Percentiles rank a stretch among this genome's conserved stretches.
Evolutionary conservation across 2,888 invertebrate species (phyloP).

Genomic region (Polymixis flavicincta): DNA sequence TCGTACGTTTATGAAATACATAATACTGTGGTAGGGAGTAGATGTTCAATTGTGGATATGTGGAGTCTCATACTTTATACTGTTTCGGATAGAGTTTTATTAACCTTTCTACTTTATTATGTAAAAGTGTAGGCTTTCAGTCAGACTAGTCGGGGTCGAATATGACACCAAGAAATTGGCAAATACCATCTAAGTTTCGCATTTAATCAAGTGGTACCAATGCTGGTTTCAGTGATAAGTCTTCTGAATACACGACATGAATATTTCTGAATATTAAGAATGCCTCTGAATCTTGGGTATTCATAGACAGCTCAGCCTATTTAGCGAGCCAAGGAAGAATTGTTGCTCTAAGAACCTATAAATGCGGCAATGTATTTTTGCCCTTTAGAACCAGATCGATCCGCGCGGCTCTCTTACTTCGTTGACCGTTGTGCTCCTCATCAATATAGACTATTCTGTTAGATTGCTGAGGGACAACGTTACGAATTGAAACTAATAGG

Average conservation of each 20-base stretch:
- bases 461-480: constrained; percentile 3
- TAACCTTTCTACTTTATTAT: not conserved
- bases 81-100: not conserved
- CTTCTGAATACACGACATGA: not conserved
- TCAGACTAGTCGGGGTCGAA: not conserved
- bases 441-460: constrained; percentile 32
- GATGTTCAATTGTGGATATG: not conserved
- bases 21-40: not conserved
- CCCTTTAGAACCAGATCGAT: constrained; percentile 28
- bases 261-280: constrained; percentile 28
- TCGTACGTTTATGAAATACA: constrained; percentile 33
- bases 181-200: not conserved
- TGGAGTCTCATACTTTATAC: constrained; percentile 5
- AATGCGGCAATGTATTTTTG: constrained; percentile 14
- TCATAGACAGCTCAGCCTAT: constrained; percentile 19
- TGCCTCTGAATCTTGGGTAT: not conserved
- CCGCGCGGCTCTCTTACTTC: not conserved
- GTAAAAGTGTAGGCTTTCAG: not conserved
- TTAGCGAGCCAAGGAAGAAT: not conserved
- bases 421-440: constrained; percentile 8
- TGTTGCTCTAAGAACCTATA: constrained; percentile 8
- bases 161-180: not conserved
- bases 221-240: not conserved
- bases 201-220: not conserved
- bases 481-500: constrained; percentile 5